Conservation (phyloP, 1,140 invertebrate species). For the Panulirus ornatus region DNA sequence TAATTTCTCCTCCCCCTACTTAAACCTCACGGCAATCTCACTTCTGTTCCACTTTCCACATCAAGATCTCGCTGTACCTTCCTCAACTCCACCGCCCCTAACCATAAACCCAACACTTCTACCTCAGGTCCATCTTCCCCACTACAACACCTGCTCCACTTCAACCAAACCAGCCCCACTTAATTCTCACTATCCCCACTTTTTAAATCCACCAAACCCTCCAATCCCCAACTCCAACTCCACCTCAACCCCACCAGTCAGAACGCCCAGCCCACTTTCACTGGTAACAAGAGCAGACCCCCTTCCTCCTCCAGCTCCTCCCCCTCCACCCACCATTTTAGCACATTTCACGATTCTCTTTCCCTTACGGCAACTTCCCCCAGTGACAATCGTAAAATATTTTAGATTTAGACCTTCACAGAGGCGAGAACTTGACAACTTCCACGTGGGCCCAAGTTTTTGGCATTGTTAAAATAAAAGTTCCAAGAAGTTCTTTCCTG, state of each 20-base stretch:
- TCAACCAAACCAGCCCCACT: background rate
- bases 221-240: background rate
- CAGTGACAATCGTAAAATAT: conserved; percentile 53
- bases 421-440: conserved; percentile 30
- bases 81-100: too few relatives aligned
- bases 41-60: too few relatives aligned
- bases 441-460: conserved; percentile 35
- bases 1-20: too few relatives aligned
- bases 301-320: background rate
- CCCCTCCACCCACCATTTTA: too few relatives aligned
- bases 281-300: background rate
- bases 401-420: conserved; percentile 22
- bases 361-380: conserved; percentile 11
- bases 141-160: background rate
- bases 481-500: conserved; percentile 13
- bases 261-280: background rate
- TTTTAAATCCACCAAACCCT: background rate
- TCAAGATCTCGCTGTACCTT: too few relatives aligned
- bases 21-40: too few relatives aligned
- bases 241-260: background rate
- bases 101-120: too few relatives aligned
- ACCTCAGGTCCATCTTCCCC: background rate
- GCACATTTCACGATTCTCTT: background rate
- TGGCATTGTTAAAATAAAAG: conserved; percentile 51
- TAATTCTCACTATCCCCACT: background rate